These are phyloP conservation scores for Allygus modestus DNA, from an alignment of 2,888 invertebrate genomes.

Conservation along the genomic window DNA sequence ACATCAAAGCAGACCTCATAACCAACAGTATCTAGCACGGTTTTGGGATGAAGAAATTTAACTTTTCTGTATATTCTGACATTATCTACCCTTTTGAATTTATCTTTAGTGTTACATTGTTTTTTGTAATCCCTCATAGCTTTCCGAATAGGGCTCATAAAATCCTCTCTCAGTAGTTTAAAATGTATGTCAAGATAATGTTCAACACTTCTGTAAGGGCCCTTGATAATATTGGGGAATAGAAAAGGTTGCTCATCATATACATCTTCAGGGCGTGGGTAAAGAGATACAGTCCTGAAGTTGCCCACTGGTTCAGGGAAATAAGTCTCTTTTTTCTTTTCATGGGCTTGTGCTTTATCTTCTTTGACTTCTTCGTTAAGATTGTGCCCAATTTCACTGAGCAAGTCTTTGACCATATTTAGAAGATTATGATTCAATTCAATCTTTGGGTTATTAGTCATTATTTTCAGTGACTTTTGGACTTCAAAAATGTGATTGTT, in stretches of 20 bases:
- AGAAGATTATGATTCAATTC: not conserved
- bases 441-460: constrained; percentile 7
- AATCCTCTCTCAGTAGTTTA: constrained; percentile 88
- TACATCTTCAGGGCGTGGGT: constrained; percentile 76
- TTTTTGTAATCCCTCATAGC: constrained; percentile 74
- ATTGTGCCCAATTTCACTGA: not conserved
- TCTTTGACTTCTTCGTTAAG: not conserved
- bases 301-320: constrained; percentile 74
- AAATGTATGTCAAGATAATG: constrained; percentile 91
- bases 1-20: constrained; percentile 63
- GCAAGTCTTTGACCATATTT: not conserved
- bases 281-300: constrained; percentile 77
- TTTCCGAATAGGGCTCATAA: constrained; percentile 83
- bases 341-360: not conserved
- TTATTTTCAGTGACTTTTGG: constrained; percentile 23
- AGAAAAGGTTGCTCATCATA: constrained; percentile 75
- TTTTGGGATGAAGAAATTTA: constrained; percentile 71
- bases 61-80: constrained; percentile 77
- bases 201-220: constrained; percentile 81
- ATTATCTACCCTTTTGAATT: constrained; percentile 75
- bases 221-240: constrained; percentile 79
- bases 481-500: constrained; percentile 13
- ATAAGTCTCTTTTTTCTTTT: constrained; percentile 37
- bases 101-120: constrained; percentile 54
- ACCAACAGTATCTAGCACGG: constrained; percentile 52